Percentiles rank a stretch among this genome's conserved stretches.
Evolutionary conservation across 1,140 invertebrate species (phyloP).

Genomic region (Zaprionus taronus): DNA sequence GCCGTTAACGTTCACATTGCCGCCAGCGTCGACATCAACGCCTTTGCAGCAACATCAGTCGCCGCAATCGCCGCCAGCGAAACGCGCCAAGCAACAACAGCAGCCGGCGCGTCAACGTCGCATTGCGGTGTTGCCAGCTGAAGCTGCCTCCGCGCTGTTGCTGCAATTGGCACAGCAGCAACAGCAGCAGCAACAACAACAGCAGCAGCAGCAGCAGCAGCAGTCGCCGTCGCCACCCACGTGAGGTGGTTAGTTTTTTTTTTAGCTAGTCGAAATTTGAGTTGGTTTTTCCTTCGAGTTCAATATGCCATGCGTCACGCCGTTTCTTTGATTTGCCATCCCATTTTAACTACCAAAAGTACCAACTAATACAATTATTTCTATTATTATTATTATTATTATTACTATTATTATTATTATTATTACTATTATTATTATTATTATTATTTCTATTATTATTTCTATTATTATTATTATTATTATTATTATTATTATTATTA

Average conservation of each 20-base stretch:
- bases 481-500: slow-evolving; percentile 30
- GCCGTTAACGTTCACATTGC: not conserved
- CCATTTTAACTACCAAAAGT: slow-evolving; percentile 13
- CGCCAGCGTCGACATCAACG: not conserved
- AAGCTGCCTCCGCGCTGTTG: slow-evolving; percentile 54
- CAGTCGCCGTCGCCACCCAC: not conserved
- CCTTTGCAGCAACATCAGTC: not conserved
- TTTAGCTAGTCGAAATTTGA: slow-evolving; percentile 49
- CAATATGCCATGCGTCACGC: slow-evolving; percentile 4
- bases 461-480: slow-evolving; percentile 23
- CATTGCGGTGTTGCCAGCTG: slow-evolving; percentile 45
- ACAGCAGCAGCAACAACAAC: slow-evolving; percentile 15
- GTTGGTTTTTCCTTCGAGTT: not conserved
- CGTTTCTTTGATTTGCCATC: slow-evolving; percentile 35
- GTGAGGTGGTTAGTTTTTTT: slow-evolving; percentile 25
- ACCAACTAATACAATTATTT: slow-evolving; percentile 29
- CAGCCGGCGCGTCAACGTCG: slow-evolving; percentile 40
- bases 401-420: slow-evolving; percentile 18
- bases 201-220: slow-evolving; percentile 22
- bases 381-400: slow-evolving; percentile 31
- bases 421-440: too few relatives aligned
- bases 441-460: slow-evolving; percentile 25
- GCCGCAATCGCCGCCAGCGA: slow-evolving; percentile 23
- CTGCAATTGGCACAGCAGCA: slow-evolving; percentile 48
- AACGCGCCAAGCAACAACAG: slow-evolving; percentile 52